Percentiles rank a stretch among this genome's conserved stretches.
Evolutionary conservation across 2,888 invertebrate species (phyloP).

Genomic region (Campoplex nolae): DNA sequence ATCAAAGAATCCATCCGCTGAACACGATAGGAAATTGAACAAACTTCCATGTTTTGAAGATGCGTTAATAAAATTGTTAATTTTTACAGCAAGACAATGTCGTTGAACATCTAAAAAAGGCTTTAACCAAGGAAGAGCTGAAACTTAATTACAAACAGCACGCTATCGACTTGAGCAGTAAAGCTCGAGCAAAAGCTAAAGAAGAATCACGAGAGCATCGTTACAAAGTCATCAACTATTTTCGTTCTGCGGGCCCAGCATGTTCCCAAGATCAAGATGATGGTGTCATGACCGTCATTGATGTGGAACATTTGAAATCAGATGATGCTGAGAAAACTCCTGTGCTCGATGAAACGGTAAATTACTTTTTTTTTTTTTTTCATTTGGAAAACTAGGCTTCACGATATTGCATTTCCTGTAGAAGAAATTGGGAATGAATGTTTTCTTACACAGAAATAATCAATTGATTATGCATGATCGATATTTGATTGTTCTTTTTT

Average conservation of each 20-base stretch:
- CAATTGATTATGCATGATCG: no score
- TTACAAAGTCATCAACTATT: conserved; percentile 87
- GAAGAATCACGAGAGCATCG: conserved; percentile 85
- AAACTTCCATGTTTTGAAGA: conserved; percentile 14
- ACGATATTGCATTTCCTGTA: not conserved
- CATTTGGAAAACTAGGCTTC: not conserved
- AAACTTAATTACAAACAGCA: conserved; percentile 85
- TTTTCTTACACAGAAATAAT: no score
- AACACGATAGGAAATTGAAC: not conserved
- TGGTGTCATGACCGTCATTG: conserved; percentile 86
- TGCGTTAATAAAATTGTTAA: conserved; percentile 82
- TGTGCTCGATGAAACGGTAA: conserved; percentile 61
- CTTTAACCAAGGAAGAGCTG: conserved; percentile 85
- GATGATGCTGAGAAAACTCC: conserved; percentile 40
- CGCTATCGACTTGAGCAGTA: conserved; percentile 84
- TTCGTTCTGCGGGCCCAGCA: conserved; percentile 84
- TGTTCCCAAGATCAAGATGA: conserved; percentile 74
- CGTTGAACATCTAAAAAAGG: conserved; percentile 79
- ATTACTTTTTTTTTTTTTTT: not conserved
- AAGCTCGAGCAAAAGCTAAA: conserved; percentile 84
- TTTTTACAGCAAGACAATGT: conserved; percentile 83
- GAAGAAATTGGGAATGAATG: no score
- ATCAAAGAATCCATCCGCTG: not conserved
- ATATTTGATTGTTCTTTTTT: no score
- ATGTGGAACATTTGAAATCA: conserved; percentile 85